Evolutionary conservation across 2,888 invertebrate genomes (phyloP), one percentile per base, ranked within the genome.

Genomic region (Drosophila recens): DNA sequence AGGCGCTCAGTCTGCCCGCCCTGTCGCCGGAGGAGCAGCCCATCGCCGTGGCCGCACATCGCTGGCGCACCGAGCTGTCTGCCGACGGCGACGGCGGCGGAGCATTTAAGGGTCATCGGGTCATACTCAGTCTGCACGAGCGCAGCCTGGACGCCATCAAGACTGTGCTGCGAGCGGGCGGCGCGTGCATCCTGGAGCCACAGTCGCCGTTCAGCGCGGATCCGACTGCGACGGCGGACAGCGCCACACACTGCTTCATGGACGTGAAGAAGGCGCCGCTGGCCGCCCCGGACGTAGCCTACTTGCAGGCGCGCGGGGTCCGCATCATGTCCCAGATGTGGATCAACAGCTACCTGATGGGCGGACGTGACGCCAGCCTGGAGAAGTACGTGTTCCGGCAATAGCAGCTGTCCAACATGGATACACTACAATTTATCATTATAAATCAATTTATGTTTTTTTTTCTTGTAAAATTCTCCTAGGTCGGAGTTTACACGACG

Each of bases 111-210:
- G 94, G 93, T 0, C 92, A 94, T 30, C 91, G 90, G 1, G 94
- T 94, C 2, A 90, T 95, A 52, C 90, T 96, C 33, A 94, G 95
- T 87, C 94, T 96, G 64, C 94, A 94, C 40, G 94, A 95, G 81
- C 93, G 94, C 54, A 90, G 89, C 17, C 72, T 81, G 34, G 94
- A 94, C 30, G 94, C 95, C 79, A 95, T 96, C 73, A 93, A 94
- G 11, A 93, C 97, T 67, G 94, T 98, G 0, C 94, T 98, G 42
- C 93, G 94, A 59, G 97, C 97, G 0, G 98, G 98, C 0, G 96
- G 95, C 0, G 98, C 97, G 0, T 89, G 87, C 0, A 95, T 97
- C 27, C 92, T 96, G 0, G 94, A 95, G 36, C 93, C 90, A 0
- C 62, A 73, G 8, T 62, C 90, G 9, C 93, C 93, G 0, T 92